Percentiles rank a stretch among this genome's conserved stretches.
These are phyloP conservation scores for Bombus fervidus DNA, from an alignment of 1,140 invertebrate species.

Conservation along the genomic window DNA sequence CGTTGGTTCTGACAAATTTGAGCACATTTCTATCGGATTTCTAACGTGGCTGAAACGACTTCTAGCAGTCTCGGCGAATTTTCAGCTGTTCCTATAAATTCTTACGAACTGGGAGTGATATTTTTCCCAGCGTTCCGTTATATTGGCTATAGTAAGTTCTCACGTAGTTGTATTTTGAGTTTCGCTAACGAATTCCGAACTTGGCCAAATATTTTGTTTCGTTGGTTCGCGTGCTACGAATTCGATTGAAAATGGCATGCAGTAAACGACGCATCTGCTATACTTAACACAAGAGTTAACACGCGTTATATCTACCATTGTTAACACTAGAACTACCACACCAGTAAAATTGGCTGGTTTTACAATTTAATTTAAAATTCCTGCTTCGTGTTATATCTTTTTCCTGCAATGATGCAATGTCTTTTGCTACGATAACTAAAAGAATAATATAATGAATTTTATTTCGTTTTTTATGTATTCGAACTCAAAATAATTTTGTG, in stretches of 20 bases:
- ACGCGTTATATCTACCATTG: not conserved
- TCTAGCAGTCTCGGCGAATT: not conserved
- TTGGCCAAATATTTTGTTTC: not conserved
- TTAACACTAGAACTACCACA: not conserved
- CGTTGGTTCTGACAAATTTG: not conserved
- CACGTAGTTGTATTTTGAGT: not conserved
- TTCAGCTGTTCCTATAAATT: not conserved
- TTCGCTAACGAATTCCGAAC: not conserved
- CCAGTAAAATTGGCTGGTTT: too few relatives aligned
- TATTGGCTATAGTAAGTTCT: too few relatives aligned
- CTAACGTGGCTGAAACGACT: not conserved
- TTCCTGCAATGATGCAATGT: too few relatives aligned
- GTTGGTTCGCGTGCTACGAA: not conserved
- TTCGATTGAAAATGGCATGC: not conserved
- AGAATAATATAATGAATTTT: too few relatives aligned
- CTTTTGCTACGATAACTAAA: too few relatives aligned
- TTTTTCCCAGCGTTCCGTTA: not conserved
- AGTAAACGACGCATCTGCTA: too few relatives aligned
- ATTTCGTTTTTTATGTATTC: too few relatives aligned
- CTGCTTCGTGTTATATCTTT: too few relatives aligned
- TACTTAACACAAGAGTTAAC: too few relatives aligned
- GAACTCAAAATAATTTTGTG: too few relatives aligned
- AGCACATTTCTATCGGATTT: not conserved
- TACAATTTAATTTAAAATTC: too few relatives aligned
- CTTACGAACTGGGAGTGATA: not conserved